phyloP scores from a whole-genome alignment of 2,797 vertebrate genomes.

The Sphenopsis melanotis region DNA sequence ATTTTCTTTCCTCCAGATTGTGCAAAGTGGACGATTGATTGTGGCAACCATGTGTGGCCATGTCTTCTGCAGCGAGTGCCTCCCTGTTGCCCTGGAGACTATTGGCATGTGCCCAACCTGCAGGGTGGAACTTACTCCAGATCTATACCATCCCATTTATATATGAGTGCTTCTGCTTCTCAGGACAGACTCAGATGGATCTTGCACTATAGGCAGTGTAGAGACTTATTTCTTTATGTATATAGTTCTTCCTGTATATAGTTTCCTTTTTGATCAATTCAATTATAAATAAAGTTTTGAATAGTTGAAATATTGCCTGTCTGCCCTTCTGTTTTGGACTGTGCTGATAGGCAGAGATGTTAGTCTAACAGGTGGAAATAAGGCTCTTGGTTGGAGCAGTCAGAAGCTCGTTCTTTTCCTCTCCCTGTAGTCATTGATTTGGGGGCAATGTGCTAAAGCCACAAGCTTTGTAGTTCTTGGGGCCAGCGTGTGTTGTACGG shows the following conservation, averaged over 20 bases:
- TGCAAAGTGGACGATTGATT: not conserved
- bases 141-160: not conserved
- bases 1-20: not conserved
- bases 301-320: not conserved
- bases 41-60: not conserved
- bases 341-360: not conserved
- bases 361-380: not conserved
- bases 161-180: not conserved
- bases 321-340: not conserved
- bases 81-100: not conserved
- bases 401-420: not conserved
- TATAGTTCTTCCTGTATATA: not conserved
- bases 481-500: accelerated
- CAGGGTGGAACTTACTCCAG: not conserved
- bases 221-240: not conserved
- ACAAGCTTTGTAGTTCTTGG: not conserved
- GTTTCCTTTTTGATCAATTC: accelerated
- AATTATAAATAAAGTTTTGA: not conserved
- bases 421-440: too few species aligned
- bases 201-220: not conserved
- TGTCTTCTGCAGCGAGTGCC: not conserved
- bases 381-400: not conserved
- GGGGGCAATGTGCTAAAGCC: not conserved
- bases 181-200: not conserved
- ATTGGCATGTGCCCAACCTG: not conserved